These are phyloP conservation scores for Neopelma chrysocephalum DNA, from an alignment of 2,797 vertebrate species.

Conservation along the genomic window DNA sequence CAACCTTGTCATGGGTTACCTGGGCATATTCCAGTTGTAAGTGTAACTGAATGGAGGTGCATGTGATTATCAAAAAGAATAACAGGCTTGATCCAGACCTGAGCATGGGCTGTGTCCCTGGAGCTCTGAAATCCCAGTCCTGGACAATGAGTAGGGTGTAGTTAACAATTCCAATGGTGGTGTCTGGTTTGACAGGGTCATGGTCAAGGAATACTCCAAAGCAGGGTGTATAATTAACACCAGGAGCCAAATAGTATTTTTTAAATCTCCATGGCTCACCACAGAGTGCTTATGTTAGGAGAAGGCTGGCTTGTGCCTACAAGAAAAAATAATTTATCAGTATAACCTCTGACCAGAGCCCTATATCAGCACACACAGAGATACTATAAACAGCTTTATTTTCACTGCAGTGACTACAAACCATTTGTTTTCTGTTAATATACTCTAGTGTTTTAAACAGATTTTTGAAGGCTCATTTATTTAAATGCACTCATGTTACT, in stretches of 20 bases:
- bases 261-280: background rate
- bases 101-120: background rate
- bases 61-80: background rate
- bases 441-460: background rate
- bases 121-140: background rate
- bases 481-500: background rate
- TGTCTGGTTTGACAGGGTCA: background rate
- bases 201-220: background rate
- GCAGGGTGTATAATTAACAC: background rate
- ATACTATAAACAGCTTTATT: background rate
- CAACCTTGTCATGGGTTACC: background rate
- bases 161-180: background rate
- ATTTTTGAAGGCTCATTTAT: background rate
- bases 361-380: background rate
- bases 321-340: background rate
- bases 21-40: background rate
- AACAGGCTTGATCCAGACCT: background rate
- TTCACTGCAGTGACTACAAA: background rate
- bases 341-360: background rate
- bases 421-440: background rate
- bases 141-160: background rate
- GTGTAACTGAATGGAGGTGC: background rate
- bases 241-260: background rate
- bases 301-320: background rate
- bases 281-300: background rate